phyloP scores from a whole-genome alignment of 2,797 vertebrate species.

The Monodelphis domestica region DNA sequence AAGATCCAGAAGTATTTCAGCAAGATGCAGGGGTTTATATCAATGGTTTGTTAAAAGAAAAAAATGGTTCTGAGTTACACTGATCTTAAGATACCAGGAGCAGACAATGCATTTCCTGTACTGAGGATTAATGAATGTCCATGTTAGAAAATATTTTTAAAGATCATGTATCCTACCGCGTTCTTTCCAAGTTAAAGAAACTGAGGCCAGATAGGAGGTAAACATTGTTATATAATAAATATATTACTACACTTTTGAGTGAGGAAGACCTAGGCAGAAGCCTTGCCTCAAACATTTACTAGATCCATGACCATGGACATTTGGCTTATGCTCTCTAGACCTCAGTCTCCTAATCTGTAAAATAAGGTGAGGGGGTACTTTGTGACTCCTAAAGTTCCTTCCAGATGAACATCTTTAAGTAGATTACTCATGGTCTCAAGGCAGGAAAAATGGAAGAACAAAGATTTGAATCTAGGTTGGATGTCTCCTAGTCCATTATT shows the following conservation, averaged over 20 bases:
- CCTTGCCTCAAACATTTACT: not conserved
- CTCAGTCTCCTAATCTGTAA: not conserved
- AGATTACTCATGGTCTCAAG: not conserved
- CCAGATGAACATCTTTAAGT: not conserved
- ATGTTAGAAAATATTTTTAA: not conserved
- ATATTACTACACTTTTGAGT: not conserved
- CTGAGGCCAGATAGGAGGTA: not conserved
- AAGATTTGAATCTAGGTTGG: not conserved
- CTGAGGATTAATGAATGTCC: not conserved
- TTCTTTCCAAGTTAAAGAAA: not conserved
- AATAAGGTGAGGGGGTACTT: not conserved
- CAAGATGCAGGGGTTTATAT: not conserved
- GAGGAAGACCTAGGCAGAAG: not conserved
- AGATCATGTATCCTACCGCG: not conserved
- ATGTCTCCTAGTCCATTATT: not conserved
- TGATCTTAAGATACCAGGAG: not conserved
- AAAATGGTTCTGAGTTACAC: not conserved
- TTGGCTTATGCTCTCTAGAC: not conserved
- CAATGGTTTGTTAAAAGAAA: not conserved
- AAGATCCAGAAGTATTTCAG: slow-evolving; percentile 20
- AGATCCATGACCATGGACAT: not conserved
- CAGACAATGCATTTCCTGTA: not conserved
- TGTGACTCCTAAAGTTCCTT: not conserved
- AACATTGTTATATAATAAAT: not conserved
- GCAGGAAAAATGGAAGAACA: not conserved